A percentile compares a stretch with the other conserved stretches of the same genome.
phyloP scores from a whole-genome alignment of 2,113 vertebrate species.

The Sander vitreus region DNA sequence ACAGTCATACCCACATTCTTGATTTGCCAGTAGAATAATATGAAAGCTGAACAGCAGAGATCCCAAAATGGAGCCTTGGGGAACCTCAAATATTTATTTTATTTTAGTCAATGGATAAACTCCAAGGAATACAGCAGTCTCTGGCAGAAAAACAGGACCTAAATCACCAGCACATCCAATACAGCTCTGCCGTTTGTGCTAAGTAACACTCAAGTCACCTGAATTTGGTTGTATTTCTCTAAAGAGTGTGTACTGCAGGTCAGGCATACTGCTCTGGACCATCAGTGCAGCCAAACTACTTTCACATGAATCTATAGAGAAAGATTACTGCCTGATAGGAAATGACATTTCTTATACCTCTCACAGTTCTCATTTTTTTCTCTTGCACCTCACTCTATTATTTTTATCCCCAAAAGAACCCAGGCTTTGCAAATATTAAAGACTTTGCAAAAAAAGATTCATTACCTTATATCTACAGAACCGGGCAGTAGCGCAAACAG shows the following conservation, averaged over 20 bases:
- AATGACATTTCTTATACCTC: slow-evolving; percentile 61
- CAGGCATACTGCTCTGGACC: slow-evolving; percentile 38
- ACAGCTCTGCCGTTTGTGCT: background rate
- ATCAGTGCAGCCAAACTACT: slow-evolving; percentile 53
- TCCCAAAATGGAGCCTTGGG: background rate
- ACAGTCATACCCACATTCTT: background rate
- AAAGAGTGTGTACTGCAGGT: slow-evolving; percentile 44
- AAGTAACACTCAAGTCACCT: background rate
- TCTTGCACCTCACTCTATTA: slow-evolving; percentile 50
- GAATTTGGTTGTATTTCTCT: slow-evolving; percentile 37
- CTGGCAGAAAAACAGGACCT: background rate
- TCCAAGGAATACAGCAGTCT: background rate
- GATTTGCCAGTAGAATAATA: background rate
- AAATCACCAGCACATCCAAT: background rate
- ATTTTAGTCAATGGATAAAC: background rate
- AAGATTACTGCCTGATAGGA: slow-evolving; percentile 66
- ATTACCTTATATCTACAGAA: slow-evolving; percentile 43
- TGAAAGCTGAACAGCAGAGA: background rate
- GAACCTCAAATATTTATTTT: background rate
- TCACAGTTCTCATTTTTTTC: slow-evolving; percentile 49
- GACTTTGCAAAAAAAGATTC: slow-evolving; percentile 46
- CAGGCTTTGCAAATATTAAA: slow-evolving; percentile 62
- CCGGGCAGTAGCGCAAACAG: slow-evolving; percentile 37
- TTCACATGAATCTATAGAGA: slow-evolving; percentile 66
- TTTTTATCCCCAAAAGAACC: slow-evolving; percentile 47